Conservation (phyloP, 2,888 invertebrate species). For the Leptinotarsa haldemani region DNA sequence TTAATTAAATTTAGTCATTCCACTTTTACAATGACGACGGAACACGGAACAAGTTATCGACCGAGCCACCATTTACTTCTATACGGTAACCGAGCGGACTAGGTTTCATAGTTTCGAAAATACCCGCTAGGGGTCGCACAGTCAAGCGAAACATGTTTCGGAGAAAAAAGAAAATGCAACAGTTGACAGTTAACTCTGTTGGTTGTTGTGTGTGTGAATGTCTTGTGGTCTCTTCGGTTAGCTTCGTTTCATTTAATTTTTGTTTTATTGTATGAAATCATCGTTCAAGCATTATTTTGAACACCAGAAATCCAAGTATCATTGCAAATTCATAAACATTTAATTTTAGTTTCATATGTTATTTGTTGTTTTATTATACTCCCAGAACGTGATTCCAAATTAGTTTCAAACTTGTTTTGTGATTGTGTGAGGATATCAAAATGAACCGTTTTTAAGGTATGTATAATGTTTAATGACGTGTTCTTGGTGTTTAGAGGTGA, state of each 20-base stretch:
- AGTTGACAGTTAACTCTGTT: slow-evolving; percentile 56
- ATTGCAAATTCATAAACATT: neutral
- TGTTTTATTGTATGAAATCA: slow-evolving; percentile 25
- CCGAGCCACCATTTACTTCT: neutral
- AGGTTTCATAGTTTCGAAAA: slow-evolving; percentile 13
- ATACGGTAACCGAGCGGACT: neutral
- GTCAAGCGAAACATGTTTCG: slow-evolving; percentile 13
- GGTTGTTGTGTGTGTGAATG: slow-evolving; percentile 38
- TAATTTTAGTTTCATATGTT: neutral
- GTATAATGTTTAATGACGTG: slow-evolving; percentile 17
- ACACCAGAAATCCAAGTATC: neutral
- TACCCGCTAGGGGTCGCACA: slow-evolving; percentile 42
- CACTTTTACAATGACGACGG: slow-evolving; percentile 8
- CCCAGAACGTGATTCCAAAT: slow-evolving; percentile 1
- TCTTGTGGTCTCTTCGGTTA: slow-evolving; percentile 28
- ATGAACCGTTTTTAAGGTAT: slow-evolving; percentile 33
- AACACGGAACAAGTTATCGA: slow-evolving; percentile 25
- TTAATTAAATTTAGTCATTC: neutral
- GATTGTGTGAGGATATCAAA: slow-evolving; percentile 36
- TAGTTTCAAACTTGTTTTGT: slow-evolving; percentile 36
- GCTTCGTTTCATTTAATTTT: slow-evolving; percentile 27
- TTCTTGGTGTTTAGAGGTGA: neutral
- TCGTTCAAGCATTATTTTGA: neutral
- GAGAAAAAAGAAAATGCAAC: slow-evolving; percentile 56
- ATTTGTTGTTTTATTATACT: slow-evolving; percentile 12